Evolutionary conservation across 2,888 invertebrate genomes (phyloP), one percentile per base, ranked within the genome.

Genomic region (Leucozona laternaria): DNA sequence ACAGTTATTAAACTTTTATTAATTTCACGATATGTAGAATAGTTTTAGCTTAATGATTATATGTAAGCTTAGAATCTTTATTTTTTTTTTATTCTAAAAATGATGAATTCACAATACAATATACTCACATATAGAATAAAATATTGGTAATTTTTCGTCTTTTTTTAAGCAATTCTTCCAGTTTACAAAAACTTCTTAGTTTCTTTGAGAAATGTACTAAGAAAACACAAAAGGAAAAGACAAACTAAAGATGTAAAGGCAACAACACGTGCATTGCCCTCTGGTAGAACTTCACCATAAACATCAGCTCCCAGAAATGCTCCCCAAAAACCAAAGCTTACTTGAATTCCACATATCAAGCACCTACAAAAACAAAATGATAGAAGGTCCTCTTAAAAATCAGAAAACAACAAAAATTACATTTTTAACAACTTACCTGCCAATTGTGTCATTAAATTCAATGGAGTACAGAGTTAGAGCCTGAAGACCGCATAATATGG

Each of bases 371-470:
- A 48, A 20, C 15, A 31, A 7, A 28, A 4, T 5, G 6, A 28
- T 28, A 37, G 13, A 48, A 25, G 11, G 34, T 2, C 28, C 20
- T 2, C 28, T 31, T 2, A 22, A 1, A 45, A 45, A 45, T 45
- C 2, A n/a, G n/a, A n/a, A 43, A 2, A 43, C 17, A n/a, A 0
- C 4, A 17, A 2, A 8, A 45, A 45, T 8, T 7, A 17, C 0
- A 4, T 10, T 1, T n/a, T 20, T 2, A 1, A n/a, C 5, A 48
- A 31, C n/a, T 34, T 15, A 64, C 64, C 64, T 45, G 11, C 45
- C 64, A 17, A 64, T 76, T 20, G 88, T 89, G 53, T 78, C 71
- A 66, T 89, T 89, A 15, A 84, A 88, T 77, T 90, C 89, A 20
- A 88, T 80, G 6, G 88, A 50, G 22, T 88, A 79, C 11, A 89